Evolutionary conservation across 1,140 invertebrate genomes (phyloP), one percentile per base, ranked within the genome.

Genomic region (Leptoteleia sp.): DNA sequence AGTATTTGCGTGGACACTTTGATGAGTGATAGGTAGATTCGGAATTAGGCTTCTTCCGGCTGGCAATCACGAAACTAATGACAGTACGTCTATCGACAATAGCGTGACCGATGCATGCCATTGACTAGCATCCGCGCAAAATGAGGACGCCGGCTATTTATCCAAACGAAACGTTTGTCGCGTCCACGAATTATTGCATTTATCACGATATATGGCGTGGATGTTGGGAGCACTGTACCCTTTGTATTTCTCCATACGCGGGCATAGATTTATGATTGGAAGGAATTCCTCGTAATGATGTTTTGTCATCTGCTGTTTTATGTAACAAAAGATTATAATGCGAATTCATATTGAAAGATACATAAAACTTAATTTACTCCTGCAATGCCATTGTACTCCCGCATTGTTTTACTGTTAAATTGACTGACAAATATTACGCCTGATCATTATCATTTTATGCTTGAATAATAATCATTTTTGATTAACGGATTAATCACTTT

Each of bases 31-130:
- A 67, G 22, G 43, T 54, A 48, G 57, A 79, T 76, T 76, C 71
- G 43, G 45, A 81, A 84, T 79, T 73, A 79, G 42, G 25, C 68
- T 80, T 77, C 80, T 81, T 64, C 71, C 73, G 65, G 71, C 17
- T 50, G 33, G 40, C 47, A 77, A 72, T 82, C 73, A 79, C 57
- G 37, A 50, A 67, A 48, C 50, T 81, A 65, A 77, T 65, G 71
- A 76, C 77, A 79, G 80, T 59, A 50, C 72, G 55, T 81, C 73
- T 67, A 77, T 81, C 75, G 57, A 79, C 77, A 81, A 81, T 80
- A 45, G 76, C 76, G 73, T 79, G 81, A 81, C 43, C 68, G 57
- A 71, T 54, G 50, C 43, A 17, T 42, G 35, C 59, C 54, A 76
- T 76, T 70, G 71, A 76, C 77, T 64, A 62, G 55, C 76, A 72